Evolutionary conservation across 2,888 invertebrate species (phyloP), one percentile per base, ranked within the genome.

Genomic region (Pocota personata): DNA sequence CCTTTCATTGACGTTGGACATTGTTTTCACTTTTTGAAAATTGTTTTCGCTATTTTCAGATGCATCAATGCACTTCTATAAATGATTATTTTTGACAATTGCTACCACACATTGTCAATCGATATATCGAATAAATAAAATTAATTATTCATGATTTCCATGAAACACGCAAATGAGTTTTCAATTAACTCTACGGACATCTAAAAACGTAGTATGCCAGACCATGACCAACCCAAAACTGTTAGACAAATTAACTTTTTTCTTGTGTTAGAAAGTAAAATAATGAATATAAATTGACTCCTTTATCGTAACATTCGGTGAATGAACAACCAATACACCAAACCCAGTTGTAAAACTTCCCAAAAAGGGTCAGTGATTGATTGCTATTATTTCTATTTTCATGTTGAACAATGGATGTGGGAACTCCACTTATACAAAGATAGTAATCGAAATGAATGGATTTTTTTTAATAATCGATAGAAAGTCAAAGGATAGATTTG

Each of bases 171-270:
- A 48, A 62, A 50, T 35, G 32, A 35, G 2, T 35, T n/a, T 50
- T 35, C 48, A 50, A 50, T 48, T 30, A 50, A 30, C 14, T 24
- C 8, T 12, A 12, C 24, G 4, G 24, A n/a, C n/a, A n/a, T 4
- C 24, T 24, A 24, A 24, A 19, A 37, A 8, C 40, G 16, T n/a
- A 19, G 46, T 64, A 32, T 8, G 19, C 5, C 46, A 32, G 16
- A 40, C 27, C 52, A 21, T 60, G 52, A 7, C 52, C 52, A 37
- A 24, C 52, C 52, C 66, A 37, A 52, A 35, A 50, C 32, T 19
- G 6, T 32, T 16, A 19, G 19, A 35, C n/a, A 60, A 48, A 64
- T 64, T 64, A 46, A 48, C 48, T 32, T 64, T 14, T 55, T 6
- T 10, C 3, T 30, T 24, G 24, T 24, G 14, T 58, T 19, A 30